Percentiles rank a stretch among this genome's conserved stretches.
Conservation (phyloP, 1,140 invertebrate species). For the Penaeus indicus region DNA sequence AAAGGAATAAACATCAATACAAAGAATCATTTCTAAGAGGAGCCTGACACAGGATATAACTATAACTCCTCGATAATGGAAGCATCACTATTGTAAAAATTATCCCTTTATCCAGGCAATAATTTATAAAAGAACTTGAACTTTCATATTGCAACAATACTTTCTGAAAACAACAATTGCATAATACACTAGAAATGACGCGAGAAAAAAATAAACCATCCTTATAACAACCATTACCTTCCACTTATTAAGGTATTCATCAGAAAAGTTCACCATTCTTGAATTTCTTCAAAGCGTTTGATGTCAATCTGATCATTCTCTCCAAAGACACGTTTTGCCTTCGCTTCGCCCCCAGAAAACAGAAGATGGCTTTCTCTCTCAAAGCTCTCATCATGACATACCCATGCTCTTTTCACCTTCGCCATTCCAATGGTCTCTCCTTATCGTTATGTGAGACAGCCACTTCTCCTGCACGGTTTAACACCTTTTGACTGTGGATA, state of each 20-base stretch:
- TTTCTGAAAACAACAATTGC: no score
- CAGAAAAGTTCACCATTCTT: slow-evolving; percentile 29
- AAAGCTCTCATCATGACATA: background rate
- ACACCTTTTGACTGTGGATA: no score
- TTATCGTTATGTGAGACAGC: background rate
- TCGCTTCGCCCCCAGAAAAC: background rate
- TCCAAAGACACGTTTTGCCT: background rate
- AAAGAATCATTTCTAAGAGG: no score
- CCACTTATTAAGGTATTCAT: slow-evolving; percentile 7
- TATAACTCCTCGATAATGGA: no score
- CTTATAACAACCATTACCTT: background rate
- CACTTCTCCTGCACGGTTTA: background rate
- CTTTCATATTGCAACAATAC: no score
- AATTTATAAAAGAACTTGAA: no score
- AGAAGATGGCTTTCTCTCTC: background rate
- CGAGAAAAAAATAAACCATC: background rate
- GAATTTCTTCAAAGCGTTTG: slow-evolving; percentile 39
- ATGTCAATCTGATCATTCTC: background rate
- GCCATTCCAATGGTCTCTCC: background rate
- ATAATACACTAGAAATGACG: background rate
- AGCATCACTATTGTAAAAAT: no score
- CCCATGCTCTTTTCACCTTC: background rate
- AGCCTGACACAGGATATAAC: no score
- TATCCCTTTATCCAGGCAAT: no score
- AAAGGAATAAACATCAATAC: no score